Conservation (phyloP, 2,797 vertebrate species). For the Chaunax sp. region DNA sequence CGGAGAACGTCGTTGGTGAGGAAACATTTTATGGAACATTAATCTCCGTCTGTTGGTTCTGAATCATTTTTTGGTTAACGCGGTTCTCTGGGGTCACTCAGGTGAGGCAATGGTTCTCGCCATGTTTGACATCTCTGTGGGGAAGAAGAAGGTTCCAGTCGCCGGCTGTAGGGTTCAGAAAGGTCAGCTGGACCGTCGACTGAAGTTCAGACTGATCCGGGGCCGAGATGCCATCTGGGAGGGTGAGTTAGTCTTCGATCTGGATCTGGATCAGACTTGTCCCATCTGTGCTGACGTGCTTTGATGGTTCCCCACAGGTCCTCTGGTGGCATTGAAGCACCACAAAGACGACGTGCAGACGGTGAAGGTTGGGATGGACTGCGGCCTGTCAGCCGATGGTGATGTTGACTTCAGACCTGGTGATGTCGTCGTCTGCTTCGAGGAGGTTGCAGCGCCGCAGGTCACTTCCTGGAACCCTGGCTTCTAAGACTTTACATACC, state of each 20-base stretch:
- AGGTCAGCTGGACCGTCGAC: conserved; percentile 87
- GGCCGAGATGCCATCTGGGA: conserved; percentile 87
- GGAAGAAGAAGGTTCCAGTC: conserved; percentile 90
- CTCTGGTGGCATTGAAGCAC: conserved; percentile 88
- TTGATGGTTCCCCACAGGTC: conserved; percentile 75
- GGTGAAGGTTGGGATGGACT: conserved; percentile 91
- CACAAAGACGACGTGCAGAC: conserved; percentile 89
- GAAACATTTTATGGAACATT: background rate
- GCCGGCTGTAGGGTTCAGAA: conserved; percentile 95
- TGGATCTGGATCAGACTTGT: background rate
- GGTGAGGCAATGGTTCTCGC: conserved; percentile 90
- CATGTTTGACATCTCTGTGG: conserved; percentile 87
- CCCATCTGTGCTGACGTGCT: background rate
- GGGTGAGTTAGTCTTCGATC: conserved; percentile 77
- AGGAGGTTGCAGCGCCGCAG: conserved; percentile 79
- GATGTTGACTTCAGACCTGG: conserved; percentile 84
- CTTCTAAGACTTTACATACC: conserved; percentile 78
- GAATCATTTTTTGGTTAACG: background rate
- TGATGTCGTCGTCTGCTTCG: conserved; percentile 89
- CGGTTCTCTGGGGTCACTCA: conserved; percentile 48
- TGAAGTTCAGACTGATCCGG: conserved; percentile 87
- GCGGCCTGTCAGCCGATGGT: conserved; percentile 88
- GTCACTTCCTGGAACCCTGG: conserved; percentile 93
- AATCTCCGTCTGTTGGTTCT: too few species aligned
- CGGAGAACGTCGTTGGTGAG: conserved; percentile 84